A percentile compares a stretch with the other conserved stretches of the same genome.
Evolutionary conservation across 1,140 invertebrate genomes (phyloP).

Genomic region (Neodiprion virginianus): DNA sequence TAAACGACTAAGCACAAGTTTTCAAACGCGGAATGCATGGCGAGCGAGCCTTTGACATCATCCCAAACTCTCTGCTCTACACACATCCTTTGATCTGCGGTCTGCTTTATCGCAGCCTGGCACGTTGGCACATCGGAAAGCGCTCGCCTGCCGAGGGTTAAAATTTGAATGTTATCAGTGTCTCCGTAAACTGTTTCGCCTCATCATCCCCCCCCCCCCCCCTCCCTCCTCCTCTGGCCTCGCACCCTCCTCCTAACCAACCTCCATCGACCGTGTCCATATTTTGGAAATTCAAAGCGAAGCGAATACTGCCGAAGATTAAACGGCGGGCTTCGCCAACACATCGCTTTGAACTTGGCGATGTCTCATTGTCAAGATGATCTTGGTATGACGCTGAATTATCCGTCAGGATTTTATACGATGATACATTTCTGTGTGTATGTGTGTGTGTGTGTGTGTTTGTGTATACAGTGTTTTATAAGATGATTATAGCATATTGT

Average conservation of each 20-base stretch:
- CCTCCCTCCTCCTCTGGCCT: neutral
- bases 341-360: no score
- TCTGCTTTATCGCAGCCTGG: neutral
- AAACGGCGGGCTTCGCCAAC: neutral
- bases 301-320: neutral
- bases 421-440: no score
- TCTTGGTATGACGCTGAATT: no score
- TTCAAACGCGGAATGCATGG: neutral
- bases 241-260: no score
- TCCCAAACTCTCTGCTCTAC: neutral
- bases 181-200: neutral
- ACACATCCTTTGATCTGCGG: slow-evolving; percentile 5
- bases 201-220: neutral
- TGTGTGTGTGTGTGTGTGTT: no score
- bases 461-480: no score
- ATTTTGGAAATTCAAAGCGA: slow-evolving; percentile 1
- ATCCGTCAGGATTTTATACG: no score
- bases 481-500: no score
- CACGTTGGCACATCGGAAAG: neutral
- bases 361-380: no score
- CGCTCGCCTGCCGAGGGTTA: neutral
- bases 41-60: neutral
- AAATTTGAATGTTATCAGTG: slow-evolving; percentile 5
- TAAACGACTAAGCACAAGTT: neutral
- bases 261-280: neutral